Evolutionary conservation across 2,888 invertebrate species (phyloP).

Genomic region (Hoplodrina blanda): DNA sequence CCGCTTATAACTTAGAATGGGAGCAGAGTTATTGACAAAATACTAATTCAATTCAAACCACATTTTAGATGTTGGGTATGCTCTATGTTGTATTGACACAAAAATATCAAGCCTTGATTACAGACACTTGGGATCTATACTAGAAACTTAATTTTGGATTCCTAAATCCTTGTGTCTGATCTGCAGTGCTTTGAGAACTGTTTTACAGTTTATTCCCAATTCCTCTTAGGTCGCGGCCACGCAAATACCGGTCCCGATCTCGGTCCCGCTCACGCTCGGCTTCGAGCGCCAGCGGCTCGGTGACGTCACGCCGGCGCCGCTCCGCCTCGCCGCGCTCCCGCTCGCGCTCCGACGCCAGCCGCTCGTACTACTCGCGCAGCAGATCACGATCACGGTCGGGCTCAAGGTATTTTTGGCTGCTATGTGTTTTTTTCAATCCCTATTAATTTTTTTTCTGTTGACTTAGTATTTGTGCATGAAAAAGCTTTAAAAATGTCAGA

Average conservation of each 20-base stretch:
- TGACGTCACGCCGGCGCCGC: constrained; percentile 80
- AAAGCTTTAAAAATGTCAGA: constrained; percentile 2
- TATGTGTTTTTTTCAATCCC: constrained; percentile 37
- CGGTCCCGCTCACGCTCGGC: constrained; percentile 91
- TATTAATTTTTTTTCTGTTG: constrained; percentile 3
- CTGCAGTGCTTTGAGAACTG: not conserved
- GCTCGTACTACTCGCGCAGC: constrained; percentile 90
- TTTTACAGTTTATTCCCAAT: not conserved
- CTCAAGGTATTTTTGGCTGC: constrained; percentile 80
- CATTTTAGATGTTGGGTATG: constrained; percentile 10
- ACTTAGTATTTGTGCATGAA: constrained; percentile 8
- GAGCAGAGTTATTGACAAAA: constrained; percentile 21
- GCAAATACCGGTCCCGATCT: constrained; percentile 92
- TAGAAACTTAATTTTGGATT: not conserved
- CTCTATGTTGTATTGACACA: not conserved
- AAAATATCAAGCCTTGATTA: not conserved
- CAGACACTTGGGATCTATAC: not conserved
- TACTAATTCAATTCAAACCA: constrained; percentile 27
- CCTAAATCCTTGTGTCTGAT: not conserved
- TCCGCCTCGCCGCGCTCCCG: constrained; percentile 87
- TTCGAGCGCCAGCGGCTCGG: constrained; percentile 84
- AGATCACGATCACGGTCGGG: constrained; percentile 91
- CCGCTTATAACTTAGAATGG: constrained; percentile 24
- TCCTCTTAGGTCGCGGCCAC: constrained; percentile 89
- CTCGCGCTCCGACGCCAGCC: constrained; percentile 92